phyloP scores from a whole-genome alignment of 2,113 vertebrate genomes.

The Pteropus alecto region DNA sequence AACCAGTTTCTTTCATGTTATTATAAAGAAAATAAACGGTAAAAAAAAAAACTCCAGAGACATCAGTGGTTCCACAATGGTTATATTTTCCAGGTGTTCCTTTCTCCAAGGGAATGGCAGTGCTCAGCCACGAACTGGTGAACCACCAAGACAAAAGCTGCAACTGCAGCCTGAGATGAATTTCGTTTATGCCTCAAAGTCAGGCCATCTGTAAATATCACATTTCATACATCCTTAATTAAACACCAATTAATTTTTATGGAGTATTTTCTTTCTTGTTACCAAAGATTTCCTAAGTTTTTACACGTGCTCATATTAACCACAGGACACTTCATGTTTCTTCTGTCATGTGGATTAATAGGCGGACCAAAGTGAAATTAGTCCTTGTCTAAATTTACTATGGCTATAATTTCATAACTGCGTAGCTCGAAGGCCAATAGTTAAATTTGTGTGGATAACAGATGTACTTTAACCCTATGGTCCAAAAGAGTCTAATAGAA shows the following conservation, averaged over 20 bases:
- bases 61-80: background rate
- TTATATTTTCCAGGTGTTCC: slow-evolving; percentile 31
- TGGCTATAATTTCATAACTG: slow-evolving; percentile 61
- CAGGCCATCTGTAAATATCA: background rate
- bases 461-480: slow-evolving; percentile 63
- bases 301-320: slow-evolving; percentile 70
- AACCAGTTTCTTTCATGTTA: background rate
- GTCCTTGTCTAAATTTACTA: slow-evolving; percentile 67
- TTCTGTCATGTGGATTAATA: slow-evolving; percentile 71
- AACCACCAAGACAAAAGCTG: background rate
- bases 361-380: slow-evolving; percentile 60
- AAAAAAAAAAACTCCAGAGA: background rate
- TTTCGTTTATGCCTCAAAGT: slow-evolving; percentile 16
- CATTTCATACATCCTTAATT: slow-evolving; percentile 34
- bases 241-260: slow-evolving; percentile 64
- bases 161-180: background rate
- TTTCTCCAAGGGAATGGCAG: background rate
- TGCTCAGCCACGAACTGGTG: background rate
- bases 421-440: slow-evolving; percentile 52
- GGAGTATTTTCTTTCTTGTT: slow-evolving; percentile 63
- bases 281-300: slow-evolving; percentile 71
- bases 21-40: slow-evolving; percentile 18
- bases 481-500: slow-evolving; percentile 64
- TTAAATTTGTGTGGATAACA: slow-evolving; percentile 61
- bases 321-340: slow-evolving; percentile 55